Evolutionary conservation across 2,113 vertebrate genomes (phyloP), one percentile per base, ranked within the genome.

Genomic region (Etheostoma cragini): DNA sequence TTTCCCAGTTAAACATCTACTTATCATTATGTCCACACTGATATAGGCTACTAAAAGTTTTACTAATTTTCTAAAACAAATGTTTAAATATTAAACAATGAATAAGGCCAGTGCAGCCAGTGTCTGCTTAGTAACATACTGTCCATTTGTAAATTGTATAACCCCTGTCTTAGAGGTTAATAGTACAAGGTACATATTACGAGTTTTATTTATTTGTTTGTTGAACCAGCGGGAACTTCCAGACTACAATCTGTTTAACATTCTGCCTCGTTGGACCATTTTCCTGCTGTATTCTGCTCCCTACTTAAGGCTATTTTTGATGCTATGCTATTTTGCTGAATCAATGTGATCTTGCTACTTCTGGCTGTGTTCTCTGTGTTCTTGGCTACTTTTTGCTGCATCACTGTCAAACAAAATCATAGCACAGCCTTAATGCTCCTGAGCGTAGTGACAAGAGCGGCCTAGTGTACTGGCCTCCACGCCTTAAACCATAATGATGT

Each of bases 351-450:
- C 24, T 17, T 56, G 46, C n/a, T 47, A 80, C 65, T 47, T 54
- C 30, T 70, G 49, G 22, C 35, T 24, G 12, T 45, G 10, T 38
- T 26, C 22, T 56, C 50, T 72, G 56, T 58, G 69, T 60, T 65
- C 22, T 0, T 17, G 50, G 69, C 26, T 54, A 42, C 33, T 75
- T 24, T 69, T 47, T 53, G 58, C 79, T 53, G 17, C 62, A 5
- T n/a, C 2, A 2, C 35, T 76, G 80, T 77, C 78, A 7, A 12
- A 53, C 46, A 67, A 33, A 88, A 63, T 86, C 66, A 70, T 57
- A 80, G 63, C 33, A 24, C 24, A 76, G 24, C 17, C 0, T 71
- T 82, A 74, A 86, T 78, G 45, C 72, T 78, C 57, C 17, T 3
- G 8, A 82, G 61, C 7, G 0, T 24, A 50, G 65, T 21, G 74